Base-by-base conservation (phyloP, 2,888 invertebrate genomes). In the Aleiodes testaceus region DNA sequence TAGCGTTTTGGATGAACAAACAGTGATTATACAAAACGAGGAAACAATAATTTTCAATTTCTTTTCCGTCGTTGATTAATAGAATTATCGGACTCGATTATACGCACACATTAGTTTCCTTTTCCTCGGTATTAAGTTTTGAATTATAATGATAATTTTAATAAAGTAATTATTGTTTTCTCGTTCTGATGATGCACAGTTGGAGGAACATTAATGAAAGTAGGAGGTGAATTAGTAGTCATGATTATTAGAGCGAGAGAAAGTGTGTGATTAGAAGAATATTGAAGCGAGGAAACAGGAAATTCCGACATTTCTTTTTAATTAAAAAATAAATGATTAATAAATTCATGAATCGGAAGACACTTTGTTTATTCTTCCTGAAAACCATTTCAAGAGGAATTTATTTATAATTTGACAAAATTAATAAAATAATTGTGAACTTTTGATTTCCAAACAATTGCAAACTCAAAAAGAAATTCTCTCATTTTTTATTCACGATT, bases 141-240 rank as follows among this genome's bases (percentile, higher is more conserved):
- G 7, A 36, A 36, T 6, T 36, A 36, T 7, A 36, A 9, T 49
- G 14, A 16, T 16, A 49, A 49, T 49, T 49, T 49, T 7, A 14
- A 49, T 14, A 49, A 49, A 49, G 42, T n/a, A 42, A 59, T 59
- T 59, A 9, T 59, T 59, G 18, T 59, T 59, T 59, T 59, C 59
- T 59, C 59, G 59, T 5, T 16, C 26, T 59, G 16, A 18, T 4
- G 36, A 3, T 59, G 36, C 36, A 59, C 42, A 18, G 14, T 53
- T 42, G 36, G 36, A 59, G 42, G 18, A 59, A 42, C 16, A 36
- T 18, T 59, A n/a, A 16, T 59, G 42, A 42, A 59, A 36, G 18
- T 59, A 59, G 59, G 42, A 55, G 12, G 16, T 59, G 36, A 9
- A 36, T 42, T 16, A 49, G 16, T 49, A 59, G 55, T 14, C 14